Evolutionary conservation across 2,797 vertebrate genomes (phyloP).

Genomic region (Poeciliopsis infans): DNA sequence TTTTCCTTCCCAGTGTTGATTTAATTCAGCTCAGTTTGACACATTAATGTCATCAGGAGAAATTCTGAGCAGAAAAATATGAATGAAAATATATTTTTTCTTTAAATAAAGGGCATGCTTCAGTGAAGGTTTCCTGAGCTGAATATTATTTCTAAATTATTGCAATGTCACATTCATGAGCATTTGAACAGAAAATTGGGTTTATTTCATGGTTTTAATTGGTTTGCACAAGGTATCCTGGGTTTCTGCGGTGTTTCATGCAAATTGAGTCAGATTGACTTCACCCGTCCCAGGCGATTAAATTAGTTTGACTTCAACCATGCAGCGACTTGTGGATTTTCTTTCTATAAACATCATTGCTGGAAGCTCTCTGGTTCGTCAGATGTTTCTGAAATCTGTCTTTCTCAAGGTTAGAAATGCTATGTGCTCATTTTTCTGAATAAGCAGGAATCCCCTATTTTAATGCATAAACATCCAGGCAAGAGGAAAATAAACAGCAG

Average conservation of each 20-base stretch:
- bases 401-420: conserved; percentile 4
- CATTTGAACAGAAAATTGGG: conserved; percentile 32
- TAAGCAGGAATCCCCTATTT: conserved; percentile 16
- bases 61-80: conserved; percentile 14
- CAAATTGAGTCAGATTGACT: conserved; percentile 45
- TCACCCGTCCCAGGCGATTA: conserved; percentile 12
- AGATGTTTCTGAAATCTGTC: not conserved
- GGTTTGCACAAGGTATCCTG: conserved; percentile 31
- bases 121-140: conserved; percentile 19
- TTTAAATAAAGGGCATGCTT: conserved; percentile 26
- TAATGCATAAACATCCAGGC: conserved; percentile 16
- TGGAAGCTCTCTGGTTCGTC: conserved; percentile 22
- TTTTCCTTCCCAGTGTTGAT: not conserved
- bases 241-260: conserved; percentile 17
- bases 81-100: conserved; percentile 3
- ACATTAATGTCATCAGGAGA: conserved; percentile 18
- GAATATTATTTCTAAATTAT: conserved; percentile 38
- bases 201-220: conserved; percentile 33
- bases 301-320: conserved; percentile 53
- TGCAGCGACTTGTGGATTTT: conserved; percentile 9
- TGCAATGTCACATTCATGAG: conserved; percentile 17
- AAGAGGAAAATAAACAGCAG: conserved; percentile 6
- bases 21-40: not conserved
- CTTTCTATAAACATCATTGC: conserved; percentile 3
- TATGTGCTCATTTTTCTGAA: not conserved